Conservation (phyloP, 2,113 vertebrate species). For the Heterotis niloticus region DNA sequence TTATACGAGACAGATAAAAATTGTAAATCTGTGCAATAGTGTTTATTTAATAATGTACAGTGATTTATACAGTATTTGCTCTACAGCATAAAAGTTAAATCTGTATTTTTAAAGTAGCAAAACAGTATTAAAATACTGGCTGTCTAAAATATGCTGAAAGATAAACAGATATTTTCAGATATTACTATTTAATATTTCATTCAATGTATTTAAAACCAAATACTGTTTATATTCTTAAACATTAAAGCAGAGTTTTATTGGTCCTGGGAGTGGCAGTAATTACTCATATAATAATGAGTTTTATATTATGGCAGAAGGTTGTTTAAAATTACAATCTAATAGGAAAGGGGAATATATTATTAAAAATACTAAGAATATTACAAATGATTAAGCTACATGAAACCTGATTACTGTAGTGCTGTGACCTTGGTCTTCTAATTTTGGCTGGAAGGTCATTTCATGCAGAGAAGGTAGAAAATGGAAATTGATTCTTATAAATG, state of each 20-base stretch:
- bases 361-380: too few relatives aligned
- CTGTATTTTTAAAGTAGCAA: too few relatives aligned
- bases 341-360: background rate
- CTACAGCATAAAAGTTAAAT: too few relatives aligned
- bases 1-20: background rate
- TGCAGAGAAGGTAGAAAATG: background rate
- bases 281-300: too few relatives aligned
- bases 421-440: background rate
- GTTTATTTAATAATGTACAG: background rate
- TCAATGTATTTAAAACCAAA: background rate
- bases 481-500: background rate
- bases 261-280: too few relatives aligned
- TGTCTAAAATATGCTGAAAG: too few relatives aligned
- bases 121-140: too few relatives aligned
- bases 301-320: too few relatives aligned
- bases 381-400: background rate
- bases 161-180: too few relatives aligned
- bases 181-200: too few relatives aligned
- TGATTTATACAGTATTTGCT: background rate
- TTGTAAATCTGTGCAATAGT: background rate
- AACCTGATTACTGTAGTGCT: background rate
- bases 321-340: background rate
- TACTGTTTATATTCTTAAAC: background rate
- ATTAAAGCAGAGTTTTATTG: too few relatives aligned
- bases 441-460: background rate